Evolutionary conservation across 2,888 invertebrate species (phyloP), one percentile per base, ranked within the genome.

Genomic region (Apamea monoglypha): DNA sequence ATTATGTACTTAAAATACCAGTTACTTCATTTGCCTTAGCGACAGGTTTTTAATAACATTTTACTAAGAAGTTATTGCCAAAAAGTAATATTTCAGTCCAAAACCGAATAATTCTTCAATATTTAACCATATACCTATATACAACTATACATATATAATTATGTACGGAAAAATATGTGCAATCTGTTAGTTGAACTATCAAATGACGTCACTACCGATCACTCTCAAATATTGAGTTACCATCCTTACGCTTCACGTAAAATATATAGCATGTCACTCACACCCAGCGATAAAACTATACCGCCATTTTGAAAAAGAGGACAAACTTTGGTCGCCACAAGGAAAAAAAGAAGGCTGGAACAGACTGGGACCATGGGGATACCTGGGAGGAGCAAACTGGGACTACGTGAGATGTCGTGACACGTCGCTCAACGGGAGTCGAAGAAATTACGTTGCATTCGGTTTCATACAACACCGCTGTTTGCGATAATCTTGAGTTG

Each of bases 141-240:
- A 87, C 71, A 85, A 78, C 59, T 74, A 76, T 78, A 77, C 64
- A 85, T 83, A 78, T 71, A 84, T 66, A 74, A 77, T 76, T 76
- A 79, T 76, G 81, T 83, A 85, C 89, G 89, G 83, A 92, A 93
- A 93, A 92, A 93, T 93, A 92, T 90, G 88, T 83, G 87, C 86
- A 82, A 85, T 88, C 79, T 85, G 74, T 81, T 80, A 81, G 63
- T 82, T 76, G 74, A 76, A 72, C 74, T 81, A 83, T 70, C 53
- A 29, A 64, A 82, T 84, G 76, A 74, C 82, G 69, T 77, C 68
- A 84, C 81, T 84, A 89, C 82, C 71, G 59, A 84, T 78, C 80
- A 80, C 82, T 89, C 95, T 95, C 95, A 95, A 95, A 95, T 95
- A 95, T 95, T 95, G 95, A 95, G 95, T 92, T 95, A 95, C 95